Evolutionary conservation across 2,113 vertebrate species (phyloP).

Genomic region (Vanacampus margaritifer): DNA sequence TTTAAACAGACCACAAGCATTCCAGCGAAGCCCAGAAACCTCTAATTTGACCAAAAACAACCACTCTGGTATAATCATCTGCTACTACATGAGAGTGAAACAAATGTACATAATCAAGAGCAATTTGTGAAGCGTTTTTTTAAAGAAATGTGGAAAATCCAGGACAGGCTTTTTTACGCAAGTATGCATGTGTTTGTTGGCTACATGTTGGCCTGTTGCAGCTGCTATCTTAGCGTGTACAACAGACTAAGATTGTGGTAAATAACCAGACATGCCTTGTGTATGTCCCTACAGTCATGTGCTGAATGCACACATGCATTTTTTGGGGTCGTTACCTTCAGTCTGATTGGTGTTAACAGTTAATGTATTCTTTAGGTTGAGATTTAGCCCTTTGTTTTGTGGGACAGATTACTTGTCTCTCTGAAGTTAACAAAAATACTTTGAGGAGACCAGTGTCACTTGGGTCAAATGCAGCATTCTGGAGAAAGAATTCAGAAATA

Average conservation of each 20-base stretch:
- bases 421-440: not conserved
- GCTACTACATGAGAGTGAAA: constrained; percentile 4
- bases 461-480: not conserved
- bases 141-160: not conserved
- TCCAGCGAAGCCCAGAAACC: constrained; percentile 12
- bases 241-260: constrained; percentile 5
- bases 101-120: not conserved
- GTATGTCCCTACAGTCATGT: not conserved
- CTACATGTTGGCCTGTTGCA: not conserved
- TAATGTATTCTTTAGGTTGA: no score
- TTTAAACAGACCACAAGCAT: constrained; percentile 21
- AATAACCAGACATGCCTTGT: not conserved
- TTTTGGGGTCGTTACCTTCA: not conserved
- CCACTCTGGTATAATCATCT: constrained; percentile 25
- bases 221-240: constrained; percentile 40
- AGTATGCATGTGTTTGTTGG: constrained; percentile 5
- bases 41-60: constrained; percentile 39
- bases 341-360: not conserved
- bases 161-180: not conserved
- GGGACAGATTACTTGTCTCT: not conserved
- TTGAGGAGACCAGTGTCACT: not conserved
- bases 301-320: not conserved
- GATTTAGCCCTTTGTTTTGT: not conserved
- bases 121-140: constrained; percentile 20
- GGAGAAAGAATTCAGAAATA: not conserved